Base-by-base conservation (phyloP, 1,140 invertebrate species). In the Papilio polyxenes region DNA sequence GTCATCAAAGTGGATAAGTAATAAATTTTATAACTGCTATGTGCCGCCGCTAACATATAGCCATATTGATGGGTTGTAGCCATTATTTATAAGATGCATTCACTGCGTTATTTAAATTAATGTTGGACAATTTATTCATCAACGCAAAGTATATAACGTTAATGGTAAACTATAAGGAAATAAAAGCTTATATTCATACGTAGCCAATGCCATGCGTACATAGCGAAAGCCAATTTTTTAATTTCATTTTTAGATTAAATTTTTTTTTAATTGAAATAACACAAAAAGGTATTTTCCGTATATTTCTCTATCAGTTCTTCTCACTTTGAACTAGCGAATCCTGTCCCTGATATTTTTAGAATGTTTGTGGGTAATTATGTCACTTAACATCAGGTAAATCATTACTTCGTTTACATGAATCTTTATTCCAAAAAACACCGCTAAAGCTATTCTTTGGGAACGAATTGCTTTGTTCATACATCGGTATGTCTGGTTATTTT, bases 21-120 rank as follows among this genome's bases (percentile, higher is more conserved):
- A 72, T 72, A 72, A 72, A 72, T 72, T 72, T 72, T 72, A 72
- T 72, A 37, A 72, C 65, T 72, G 65, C 23, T 72, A 72, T 37
- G 13, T 72, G 31, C 65, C 65, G 65, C 65, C 65, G 65, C 65
- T 72, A 53, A 31, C 75, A 53, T 53, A 77, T 77, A 51, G 20
- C 20, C 5, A 56, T 51, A 77, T 77, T 49, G 75, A 77, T 77
- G 75, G 75, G 44, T 51, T 77, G 44, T 49, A 53, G 75, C 23
- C 44, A 53, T 77, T 56, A 77, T 56, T 77, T 77, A 77, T 56
- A 77, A 31, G 49, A 37, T 77, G 48, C 75, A 77, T 77, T 77
- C 75, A 77, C 49, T 15, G 20, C 48, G 44, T 23, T 77, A 53
- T 77, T 77, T 51, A 23, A 77, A 77, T 77, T 77, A 77, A 77